Base-by-base conservation (phyloP, 2,797 vertebrate genomes). In the Argya squamiceps region DNA sequence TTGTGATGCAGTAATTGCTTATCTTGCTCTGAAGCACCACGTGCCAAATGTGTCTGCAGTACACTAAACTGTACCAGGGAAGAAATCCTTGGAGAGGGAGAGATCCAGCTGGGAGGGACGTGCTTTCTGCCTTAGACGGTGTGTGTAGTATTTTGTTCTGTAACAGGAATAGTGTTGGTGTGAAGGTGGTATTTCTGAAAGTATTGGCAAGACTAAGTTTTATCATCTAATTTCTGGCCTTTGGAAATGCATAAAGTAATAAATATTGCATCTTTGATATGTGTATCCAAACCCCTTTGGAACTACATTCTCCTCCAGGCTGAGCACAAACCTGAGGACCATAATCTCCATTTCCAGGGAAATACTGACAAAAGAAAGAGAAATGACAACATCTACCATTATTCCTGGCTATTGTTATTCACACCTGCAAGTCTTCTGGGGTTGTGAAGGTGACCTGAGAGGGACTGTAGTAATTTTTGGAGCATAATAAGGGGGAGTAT, bases 401-500 rank as follows among this genome's bases (percentile, higher is more conserved):
- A 16, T 77, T 81, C 19, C 21, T 83, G 22, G 14, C 64, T 80
- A 52, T 81, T 89, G 46, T 53, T 92, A 84, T 96, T 89, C 79
- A 52, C 59, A 92, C 19, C 73, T 91, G 39, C 76, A 84, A 69
- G 7, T 60, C 76, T 91, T 92, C 22, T 56, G 36, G 58, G 65
- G 9, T 84, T 84, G 53, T 81, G 79, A 93, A 96, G 91, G 91
- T 96, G 92, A 93, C 95, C 53, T 58, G 47, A 52, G 55, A 36
- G 22, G 62, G 46, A 62, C 62, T 46, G 50, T 23, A 55, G 39
- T 73, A 84, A 78, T 92, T 96, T 93, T 88, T 91, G 69, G 69
- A 93, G 59, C 59, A 41, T 78, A 69, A 62, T 96, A 91, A 91
- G 92, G 24, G 63, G 41, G 41, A 60, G 20, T 74, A 80, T 83